phyloP scores from a whole-genome alignment of 2,888 invertebrate genomes.

The Taenaris catops region DNA sequence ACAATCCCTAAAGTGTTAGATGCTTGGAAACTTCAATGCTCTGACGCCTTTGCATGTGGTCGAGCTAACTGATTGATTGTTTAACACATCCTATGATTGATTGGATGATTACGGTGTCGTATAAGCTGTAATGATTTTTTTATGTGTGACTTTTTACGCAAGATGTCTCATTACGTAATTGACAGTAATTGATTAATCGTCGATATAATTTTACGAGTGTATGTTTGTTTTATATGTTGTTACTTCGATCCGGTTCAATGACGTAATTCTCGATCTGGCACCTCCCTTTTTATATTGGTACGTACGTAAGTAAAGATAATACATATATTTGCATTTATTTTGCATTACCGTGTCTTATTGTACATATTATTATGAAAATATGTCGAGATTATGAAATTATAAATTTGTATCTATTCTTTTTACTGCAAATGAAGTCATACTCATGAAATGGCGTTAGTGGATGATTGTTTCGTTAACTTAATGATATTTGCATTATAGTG shows the following conservation, averaged over 20 bases:
- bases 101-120: slow-evolving; percentile 20
- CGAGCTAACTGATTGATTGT: slow-evolving; percentile 44
- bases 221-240: slow-evolving; percentile 1
- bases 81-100: slow-evolving; percentile 30
- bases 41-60: slow-evolving; percentile 8
- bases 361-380: too few relatives aligned
- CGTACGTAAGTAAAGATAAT: too few relatives aligned
- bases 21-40: background rate
- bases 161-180: slow-evolving; percentile 18
- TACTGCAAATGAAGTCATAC: too few relatives aligned
- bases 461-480: too few relatives aligned
- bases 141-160: slow-evolving; percentile 13
- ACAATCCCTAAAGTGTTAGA: background rate
- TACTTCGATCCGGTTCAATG: slow-evolving; percentile 1
- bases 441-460: too few relatives aligned
- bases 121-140: slow-evolving; percentile 18
- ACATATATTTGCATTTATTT: too few relatives aligned
- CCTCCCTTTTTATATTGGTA: too few relatives aligned
- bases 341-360: too few relatives aligned
- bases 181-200: slow-evolving; percentile 12
- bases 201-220: slow-evolving; percentile 2
- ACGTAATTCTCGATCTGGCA: slow-evolving; percentile 5
- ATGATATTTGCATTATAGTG: too few relatives aligned
- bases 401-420: too few relatives aligned
- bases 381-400: too few relatives aligned